Evolutionary conservation across 2,888 invertebrate species (phyloP).

Genomic region (Syrista parreyssii): DNA sequence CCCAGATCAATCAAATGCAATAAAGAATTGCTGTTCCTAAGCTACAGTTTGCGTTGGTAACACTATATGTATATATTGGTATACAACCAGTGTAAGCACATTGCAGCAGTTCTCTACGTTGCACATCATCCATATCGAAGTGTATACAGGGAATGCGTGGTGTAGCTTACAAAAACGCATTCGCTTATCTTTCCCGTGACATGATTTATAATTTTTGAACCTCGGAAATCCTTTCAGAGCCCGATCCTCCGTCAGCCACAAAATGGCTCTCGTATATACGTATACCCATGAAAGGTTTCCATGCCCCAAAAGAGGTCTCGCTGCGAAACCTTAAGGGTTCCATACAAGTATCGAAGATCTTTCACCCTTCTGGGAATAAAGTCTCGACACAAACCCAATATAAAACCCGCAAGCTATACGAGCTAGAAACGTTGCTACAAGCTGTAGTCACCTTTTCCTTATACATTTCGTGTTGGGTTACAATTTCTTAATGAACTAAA

Average conservation of each 20-base stretch:
- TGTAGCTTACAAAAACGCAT: neutral
- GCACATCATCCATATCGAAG: neutral
- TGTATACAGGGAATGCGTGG: neutral
- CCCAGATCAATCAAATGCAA: no score
- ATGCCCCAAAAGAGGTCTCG: neutral
- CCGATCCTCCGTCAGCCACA: neutral
- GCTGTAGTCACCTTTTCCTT: no score
- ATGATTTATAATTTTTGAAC: conserved; percentile 3
- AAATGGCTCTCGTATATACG: neutral
- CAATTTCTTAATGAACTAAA: no score
- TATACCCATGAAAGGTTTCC: neutral
- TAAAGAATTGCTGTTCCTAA: neutral
- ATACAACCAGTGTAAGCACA: neutral
- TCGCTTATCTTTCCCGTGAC: neutral
- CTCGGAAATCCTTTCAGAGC: conserved; percentile 1
- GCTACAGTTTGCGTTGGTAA: neutral
- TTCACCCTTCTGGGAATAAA: no score
- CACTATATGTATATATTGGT: neutral
- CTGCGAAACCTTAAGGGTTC: no score
- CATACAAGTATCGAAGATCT: no score
- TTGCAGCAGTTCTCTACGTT: neutral
- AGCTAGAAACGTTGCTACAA: no score
- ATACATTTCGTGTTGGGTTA: no score
- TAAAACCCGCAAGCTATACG: no score
- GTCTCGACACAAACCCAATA: no score